phyloP scores from a whole-genome alignment of 2,113 vertebrate genomes.

The Menura novaehollandiae region DNA sequence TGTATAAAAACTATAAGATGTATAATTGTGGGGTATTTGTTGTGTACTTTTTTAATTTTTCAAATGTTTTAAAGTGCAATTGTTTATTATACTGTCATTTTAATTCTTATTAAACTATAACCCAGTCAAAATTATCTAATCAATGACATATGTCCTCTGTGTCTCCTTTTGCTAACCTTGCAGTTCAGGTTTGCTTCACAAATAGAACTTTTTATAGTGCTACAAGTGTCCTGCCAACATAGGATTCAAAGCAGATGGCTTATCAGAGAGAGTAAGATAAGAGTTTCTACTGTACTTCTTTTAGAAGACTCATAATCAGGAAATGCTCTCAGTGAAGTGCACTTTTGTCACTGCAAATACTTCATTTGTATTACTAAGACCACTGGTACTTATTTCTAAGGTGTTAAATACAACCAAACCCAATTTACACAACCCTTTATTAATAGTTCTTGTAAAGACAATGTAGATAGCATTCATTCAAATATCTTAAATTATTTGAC shows the following conservation, averaged over 20 bases:
- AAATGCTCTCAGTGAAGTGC: not conserved
- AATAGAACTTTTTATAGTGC: constrained; percentile 26
- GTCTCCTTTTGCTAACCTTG: constrained; percentile 32
- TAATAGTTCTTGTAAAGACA: not conserved
- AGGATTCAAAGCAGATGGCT: constrained; percentile 45
- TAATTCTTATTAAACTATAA: constrained; percentile 77
- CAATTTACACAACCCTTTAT: not conserved
- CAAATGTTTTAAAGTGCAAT: constrained; percentile 81
- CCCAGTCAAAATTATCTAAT: constrained; percentile 55
- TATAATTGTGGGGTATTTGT: constrained; percentile 72
- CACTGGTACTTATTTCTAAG: not conserved
- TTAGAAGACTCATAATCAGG: not conserved
- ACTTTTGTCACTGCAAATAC: not conserved
- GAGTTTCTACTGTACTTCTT: constrained; percentile 48
- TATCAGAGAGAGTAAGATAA: constrained; percentile 15
- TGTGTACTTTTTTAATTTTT: constrained; percentile 83
- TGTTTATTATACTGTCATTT: constrained; percentile 80
- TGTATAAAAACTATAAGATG: constrained; percentile 67
- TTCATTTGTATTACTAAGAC: not conserved
- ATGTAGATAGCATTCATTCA: not conserved
- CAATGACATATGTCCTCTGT: constrained; percentile 10
- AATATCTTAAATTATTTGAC: not conserved
- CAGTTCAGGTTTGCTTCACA: constrained; percentile 50
- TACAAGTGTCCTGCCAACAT: constrained; percentile 15
- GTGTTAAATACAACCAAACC: not conserved